A percentile compares a stretch with the other conserved stretches of the same genome.
These are phyloP conservation scores for Gandaritis pyraliata DNA, from an alignment of 2,888 invertebrate species.

Conservation along the genomic window DNA sequence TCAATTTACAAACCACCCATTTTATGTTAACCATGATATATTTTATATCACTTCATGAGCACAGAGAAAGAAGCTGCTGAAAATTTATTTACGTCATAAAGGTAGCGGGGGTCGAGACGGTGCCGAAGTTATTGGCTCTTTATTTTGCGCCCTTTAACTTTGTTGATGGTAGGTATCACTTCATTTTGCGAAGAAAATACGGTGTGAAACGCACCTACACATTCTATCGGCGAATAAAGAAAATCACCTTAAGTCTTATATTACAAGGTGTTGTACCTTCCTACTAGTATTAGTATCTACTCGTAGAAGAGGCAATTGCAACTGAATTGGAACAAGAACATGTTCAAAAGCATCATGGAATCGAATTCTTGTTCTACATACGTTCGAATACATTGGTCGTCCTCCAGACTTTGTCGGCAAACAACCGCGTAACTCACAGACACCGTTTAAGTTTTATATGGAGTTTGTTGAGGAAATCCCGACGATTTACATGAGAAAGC, in stretches of 20 bases:
- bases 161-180: constrained; percentile 30
- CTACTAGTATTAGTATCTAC: not conserved
- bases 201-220: not conserved
- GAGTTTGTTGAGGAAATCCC: constrained; percentile 72
- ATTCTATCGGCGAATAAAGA: not conserved
- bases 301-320: not conserved
- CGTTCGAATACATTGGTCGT: constrained; percentile 27
- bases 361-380: constrained; percentile 22
- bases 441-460: constrained; percentile 70
- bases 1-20: constrained; percentile 71
- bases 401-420: constrained; percentile 35
- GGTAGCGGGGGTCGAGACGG: constrained; percentile 29
- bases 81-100: constrained; percentile 39
- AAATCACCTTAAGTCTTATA: too few species aligned
- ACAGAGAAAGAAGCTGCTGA: constrained; percentile 40
- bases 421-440: constrained; percentile 50
- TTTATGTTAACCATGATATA: constrained; percentile 57
- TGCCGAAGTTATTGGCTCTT: constrained; percentile 31
- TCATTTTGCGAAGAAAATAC: constrained; percentile 23
- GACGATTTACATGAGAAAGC: constrained; percentile 78
- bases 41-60: constrained; percentile 44
- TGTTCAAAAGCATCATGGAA: constrained; percentile 1
- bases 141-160: constrained; percentile 33
- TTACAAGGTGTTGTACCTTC: not conserved
- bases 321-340: not conserved